Evolutionary conservation across 2,797 vertebrate genomes (phyloP), one percentile per base, ranked within the genome.

Genomic region (Neosalanx taihuensis): DNA sequence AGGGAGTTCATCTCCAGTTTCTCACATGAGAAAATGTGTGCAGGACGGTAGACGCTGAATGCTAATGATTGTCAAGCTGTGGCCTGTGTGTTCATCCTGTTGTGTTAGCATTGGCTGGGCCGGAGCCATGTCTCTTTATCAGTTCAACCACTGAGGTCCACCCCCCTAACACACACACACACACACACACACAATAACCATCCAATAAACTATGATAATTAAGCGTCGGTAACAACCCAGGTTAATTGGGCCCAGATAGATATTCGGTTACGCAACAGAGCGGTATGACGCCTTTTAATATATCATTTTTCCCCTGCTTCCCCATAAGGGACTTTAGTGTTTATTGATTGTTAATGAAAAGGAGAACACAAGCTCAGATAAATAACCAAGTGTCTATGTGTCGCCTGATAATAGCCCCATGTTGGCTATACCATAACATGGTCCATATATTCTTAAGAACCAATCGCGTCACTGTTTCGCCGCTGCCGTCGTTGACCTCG

Each of bases 11-110:
- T 12, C 37, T 64, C 69, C 69, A 72, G 62, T 73, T 73, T 33
- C 53, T 9, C 37, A 6, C 35, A 37, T 70, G 73, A 71, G 70
- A 69, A 76, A 80, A 68, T 74, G 68, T 46, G 72, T 35, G 72
- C 72, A 46, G 73, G 12, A 67, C 64, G 64, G 17, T 65, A 17
- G 6, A 31, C 69, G 18, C 66, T 57, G 74, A 79, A 75, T 73
- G 69, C 57, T 66, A 72, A 69, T 76, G 70, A 46, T 30, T 71
- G 20, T 49, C 37, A 12, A 64, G 57, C 65, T 35, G 23, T 29
- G 58, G 46, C 70, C 61, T 37, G 64, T 37, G 64, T 37, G 18
- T n/a, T 13, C 26, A 18, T 9, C 2, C 29, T 6, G 18, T 1
- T 53, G 35, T 23, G 63, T 23, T n/a, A 63, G 12, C 17, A 31